phyloP scores from a whole-genome alignment of 2,888 invertebrate species.

The Drosophila birchii region DNA sequence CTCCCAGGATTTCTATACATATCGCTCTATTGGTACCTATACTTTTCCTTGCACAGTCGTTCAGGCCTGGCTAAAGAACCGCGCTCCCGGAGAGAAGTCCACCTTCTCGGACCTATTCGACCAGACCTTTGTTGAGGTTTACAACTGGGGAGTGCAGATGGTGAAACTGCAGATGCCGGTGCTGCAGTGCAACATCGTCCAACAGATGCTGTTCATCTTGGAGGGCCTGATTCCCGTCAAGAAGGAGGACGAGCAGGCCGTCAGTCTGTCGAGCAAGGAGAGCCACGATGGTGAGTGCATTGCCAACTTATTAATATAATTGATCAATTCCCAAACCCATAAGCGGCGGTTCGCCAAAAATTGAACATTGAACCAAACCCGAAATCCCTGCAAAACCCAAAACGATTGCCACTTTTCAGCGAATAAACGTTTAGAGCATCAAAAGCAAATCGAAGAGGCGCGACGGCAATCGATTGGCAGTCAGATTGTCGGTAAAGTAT shows the following conservation, averaged over 20 bases:
- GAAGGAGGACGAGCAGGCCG: constrained; percentile 87
- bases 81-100: constrained; percentile 87
- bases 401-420: constrained; percentile 71
- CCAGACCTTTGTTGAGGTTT: constrained; percentile 89
- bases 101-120: constrained; percentile 91
- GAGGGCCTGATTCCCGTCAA: constrained; percentile 94
- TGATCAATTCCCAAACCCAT: constrained; percentile 16
- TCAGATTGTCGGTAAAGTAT: constrained; percentile 84
- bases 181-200: constrained; percentile 95
- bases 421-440: constrained; percentile 70
- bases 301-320: background rate
- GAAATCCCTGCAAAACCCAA: constrained; percentile 23
- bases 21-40: background rate
- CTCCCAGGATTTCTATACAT: no score
- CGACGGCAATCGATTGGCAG: constrained; percentile 78
- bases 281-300: constrained; percentile 85
- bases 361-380: constrained; percentile 8
- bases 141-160: constrained; percentile 94
- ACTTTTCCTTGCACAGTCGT: constrained; percentile 86
- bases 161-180: constrained; percentile 93
- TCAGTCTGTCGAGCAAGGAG: constrained; percentile 85
- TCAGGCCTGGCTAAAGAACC: constrained; percentile 92
- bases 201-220: constrained; percentile 92
- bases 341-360: constrained; percentile 33
- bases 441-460: constrained; percentile 67